A percentile compares a stretch with the other conserved stretches of the same genome.
Conservation (phyloP, 2,888 invertebrate genomes). For the Drosophila mimica region DNA sequence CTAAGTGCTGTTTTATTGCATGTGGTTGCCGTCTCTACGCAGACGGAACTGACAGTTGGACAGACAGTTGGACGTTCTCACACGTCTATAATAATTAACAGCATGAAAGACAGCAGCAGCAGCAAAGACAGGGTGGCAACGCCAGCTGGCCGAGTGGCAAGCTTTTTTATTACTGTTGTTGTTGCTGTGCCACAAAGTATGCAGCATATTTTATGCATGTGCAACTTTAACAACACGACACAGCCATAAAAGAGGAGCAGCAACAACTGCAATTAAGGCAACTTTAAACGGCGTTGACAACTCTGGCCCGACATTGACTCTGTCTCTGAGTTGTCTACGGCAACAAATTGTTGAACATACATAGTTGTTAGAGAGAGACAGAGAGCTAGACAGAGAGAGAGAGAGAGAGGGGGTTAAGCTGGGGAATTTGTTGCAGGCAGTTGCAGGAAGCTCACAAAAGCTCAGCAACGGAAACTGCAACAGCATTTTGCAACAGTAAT, state of each 20-base stretch:
- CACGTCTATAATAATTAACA: slow-evolving; percentile 84
- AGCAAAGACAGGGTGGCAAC: slow-evolving; percentile 32
- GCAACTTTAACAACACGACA: slow-evolving; percentile 60
- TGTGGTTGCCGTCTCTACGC: slow-evolving; percentile 57
- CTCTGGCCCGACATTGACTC: slow-evolving; percentile 74
- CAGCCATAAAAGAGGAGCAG: slow-evolving; percentile 56
- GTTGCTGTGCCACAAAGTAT: slow-evolving; percentile 57
- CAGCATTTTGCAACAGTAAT: slow-evolving; percentile 76
- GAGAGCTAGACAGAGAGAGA: not conserved
- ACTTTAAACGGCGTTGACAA: slow-evolving; percentile 76
- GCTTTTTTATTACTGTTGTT: slow-evolving; percentile 23
- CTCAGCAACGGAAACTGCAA: slow-evolving; percentile 72
- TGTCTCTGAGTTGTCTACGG: slow-evolving; percentile 53
- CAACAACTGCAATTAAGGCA: slow-evolving; percentile 74
- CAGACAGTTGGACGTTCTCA: slow-evolving; percentile 49
- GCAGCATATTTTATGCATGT: slow-evolving; percentile 81
- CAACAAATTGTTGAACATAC: slow-evolving; percentile 75
- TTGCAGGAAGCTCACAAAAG: slow-evolving; percentile 66
- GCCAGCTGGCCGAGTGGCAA: slow-evolving; percentile 11
- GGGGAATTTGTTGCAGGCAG: slow-evolving; percentile 68
- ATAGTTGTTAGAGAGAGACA: slow-evolving; percentile 44
- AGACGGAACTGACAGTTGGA: slow-evolving; percentile 50
- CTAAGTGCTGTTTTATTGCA: slow-evolving; percentile 80
- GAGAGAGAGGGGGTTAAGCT: slow-evolving; percentile 35
- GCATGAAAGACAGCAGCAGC: slow-evolving; percentile 70